phyloP scores from a whole-genome alignment of 53 echinoderm and acorn worm genomes.

The Patiria pectinifera region DNA sequence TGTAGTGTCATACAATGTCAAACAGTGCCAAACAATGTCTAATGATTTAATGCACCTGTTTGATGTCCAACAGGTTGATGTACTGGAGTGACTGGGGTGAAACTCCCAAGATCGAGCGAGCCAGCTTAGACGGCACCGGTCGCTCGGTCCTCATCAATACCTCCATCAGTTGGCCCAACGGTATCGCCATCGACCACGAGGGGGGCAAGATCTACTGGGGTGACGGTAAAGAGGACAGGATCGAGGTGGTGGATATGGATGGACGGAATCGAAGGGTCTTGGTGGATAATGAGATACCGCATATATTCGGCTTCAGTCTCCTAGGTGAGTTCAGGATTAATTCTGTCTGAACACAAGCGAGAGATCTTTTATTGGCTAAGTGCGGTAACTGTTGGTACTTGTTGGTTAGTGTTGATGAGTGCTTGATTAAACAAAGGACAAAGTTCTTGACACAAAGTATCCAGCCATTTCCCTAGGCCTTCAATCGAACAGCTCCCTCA shows the following conservation, averaged over 20 bases:
- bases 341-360: not conserved
- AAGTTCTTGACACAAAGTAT: too few relatives aligned
- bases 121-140: conserved; percentile 83
- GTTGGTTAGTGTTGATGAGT: not conserved
- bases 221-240: conserved; percentile 81
- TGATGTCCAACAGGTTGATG: conserved; percentile 73
- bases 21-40: too few relatives aligned
- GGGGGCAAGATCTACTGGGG: conserved; percentile 91
- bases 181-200: conserved; percentile 80
- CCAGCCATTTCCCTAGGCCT: too few relatives aligned
- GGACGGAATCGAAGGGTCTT: conserved; percentile 76
- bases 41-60: too few relatives aligned
- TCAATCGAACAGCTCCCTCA: too few relatives aligned
- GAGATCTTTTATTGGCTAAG: not conserved
- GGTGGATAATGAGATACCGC: conserved; percentile 76
- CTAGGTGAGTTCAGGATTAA: conserved; percentile 71
- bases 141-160: conserved; percentile 82
- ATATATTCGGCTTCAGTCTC: conserved; percentile 92
- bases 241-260: conserved; percentile 83
- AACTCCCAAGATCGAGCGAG: conserved; percentile 86
- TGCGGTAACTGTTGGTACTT: not conserved
- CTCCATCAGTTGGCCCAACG: conserved; percentile 91
- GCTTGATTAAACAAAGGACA: too few relatives aligned
- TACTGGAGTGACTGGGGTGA: conserved; percentile 99
- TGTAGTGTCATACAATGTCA: too few relatives aligned